Base-by-base conservation (phyloP, 1,140 invertebrate species). In the Drosophila tropicalis region DNA sequence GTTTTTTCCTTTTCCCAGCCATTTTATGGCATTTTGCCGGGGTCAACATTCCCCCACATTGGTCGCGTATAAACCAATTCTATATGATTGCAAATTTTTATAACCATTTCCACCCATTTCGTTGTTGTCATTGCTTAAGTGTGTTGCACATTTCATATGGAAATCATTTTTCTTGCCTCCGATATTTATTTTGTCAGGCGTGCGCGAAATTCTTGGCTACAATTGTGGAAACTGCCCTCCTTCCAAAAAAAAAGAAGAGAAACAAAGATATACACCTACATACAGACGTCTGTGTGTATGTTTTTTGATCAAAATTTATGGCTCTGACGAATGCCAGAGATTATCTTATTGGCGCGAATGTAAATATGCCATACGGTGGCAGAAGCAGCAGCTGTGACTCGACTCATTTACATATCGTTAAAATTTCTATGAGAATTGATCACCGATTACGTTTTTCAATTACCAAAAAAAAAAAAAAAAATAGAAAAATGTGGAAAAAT, bases 281-380 rank as follows among this genome's bases (percentile, higher is more conserved):
- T 7, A 9, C 19, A 19, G 9, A 47, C 15, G 29, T 29, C 5
- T 19, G 12, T 51, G 17, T 10, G 10, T 51, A 19, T 51, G 19
- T 51, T 51, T 19, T 22, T 40, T 29, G 40, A 62, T 19, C 60
- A 44, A 71, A 75, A 79, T 87, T 73, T 83, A 76, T 80, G 76
- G 51, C 54, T 57, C 72, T 82, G 83, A 87, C 70, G 72, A 87
- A 80, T 87, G 79, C 76, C 76, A 87, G 83, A 86, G 84, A 86
- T 80, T 87, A 86, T 87, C 83, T 87, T 79, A 71, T 75, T 80
- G 75, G 82, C 75, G 79, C 71, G 71, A 86, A 81, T 72, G 66
- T 81, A 85, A 86, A 85, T 22, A 32, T 36, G 57, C 55, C 44
- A 55, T 55, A 47, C 44, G 47, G 40, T n/a, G 62, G 22, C 22